A percentile compares a stretch with the other conserved stretches of the same genome.
Conservation (phyloP, 2,113 vertebrate genomes). For the Cyanoramphus novaezelandiae region DNA sequence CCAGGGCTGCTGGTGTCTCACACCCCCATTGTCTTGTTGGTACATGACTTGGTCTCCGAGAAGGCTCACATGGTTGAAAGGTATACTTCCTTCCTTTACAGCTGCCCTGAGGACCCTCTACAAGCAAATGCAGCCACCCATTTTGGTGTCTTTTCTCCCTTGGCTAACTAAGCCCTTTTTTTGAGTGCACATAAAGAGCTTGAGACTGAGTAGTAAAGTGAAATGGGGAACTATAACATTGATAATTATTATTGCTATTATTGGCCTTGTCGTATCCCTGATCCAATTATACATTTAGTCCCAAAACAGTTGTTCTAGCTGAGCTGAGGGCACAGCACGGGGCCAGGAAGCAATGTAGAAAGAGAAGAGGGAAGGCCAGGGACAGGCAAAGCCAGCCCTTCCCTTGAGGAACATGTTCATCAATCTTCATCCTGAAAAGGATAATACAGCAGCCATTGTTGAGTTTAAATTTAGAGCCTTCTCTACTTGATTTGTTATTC, state of each 20-base stretch:
- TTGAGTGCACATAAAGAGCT: neutral
- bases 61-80: neutral
- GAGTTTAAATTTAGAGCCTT: neutral
- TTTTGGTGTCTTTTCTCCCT: neutral
- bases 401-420: neutral
- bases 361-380: neutral
- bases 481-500: neutral
- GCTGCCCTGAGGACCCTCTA: neutral
- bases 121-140: neutral
- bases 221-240: neutral
- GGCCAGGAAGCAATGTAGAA: neutral
- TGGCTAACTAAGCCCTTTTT: neutral
- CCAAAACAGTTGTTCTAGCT: neutral
- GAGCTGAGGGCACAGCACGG: neutral
- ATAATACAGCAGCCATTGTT: neutral
- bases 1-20: neutral
- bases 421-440: neutral
- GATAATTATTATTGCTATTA: neutral
- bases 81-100: neutral
- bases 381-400: neutral
- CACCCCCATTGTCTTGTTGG: neutral
- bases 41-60: neutral
- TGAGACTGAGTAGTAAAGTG: neutral
- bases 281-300: neutral
- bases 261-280: neutral